Base-by-base conservation (phyloP, 1,140 invertebrate species). In the Drosophila auraria region DNA sequence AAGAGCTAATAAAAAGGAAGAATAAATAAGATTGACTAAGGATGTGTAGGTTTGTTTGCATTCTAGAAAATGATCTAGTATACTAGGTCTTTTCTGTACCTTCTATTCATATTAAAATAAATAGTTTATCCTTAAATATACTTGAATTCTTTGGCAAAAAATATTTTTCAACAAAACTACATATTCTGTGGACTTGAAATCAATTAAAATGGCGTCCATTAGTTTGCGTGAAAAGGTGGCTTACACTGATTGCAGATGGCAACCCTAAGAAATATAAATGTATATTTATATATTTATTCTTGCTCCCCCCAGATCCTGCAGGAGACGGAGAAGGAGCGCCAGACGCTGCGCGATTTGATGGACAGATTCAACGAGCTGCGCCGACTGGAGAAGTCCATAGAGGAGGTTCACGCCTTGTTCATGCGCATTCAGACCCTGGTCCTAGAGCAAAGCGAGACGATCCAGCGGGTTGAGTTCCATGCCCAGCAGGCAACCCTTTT, bases 371-470 rank as follows among this genome's bases (percentile, higher is more conserved):
- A 91, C 57, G 92, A 93, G 74, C 65, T 93, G 14, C 86, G 89
- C 20, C 93, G 92, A 25, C 49, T 93, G 36, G 92, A 93, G 25
- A 92, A 92, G 56, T 93, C 92, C 11, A 92, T 93, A 44, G 91
- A 92, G 42, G 92, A 93, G 80, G 92, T 93, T 0, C 92, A 93
- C 53, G 91, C 91, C 2, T 72, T 93, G 17, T 93, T 93, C 47
- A 74, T 93, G 75, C 80, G 91, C 38, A 92, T 93, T 44, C 92
- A 93, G 65, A 92, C 84, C 1, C 59, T 93, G n/a, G 92, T 93
- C 20, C 74, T 92, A 47, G 91, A 93, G 62, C 92, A 93, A 75
- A 93, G 87, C 65, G 91, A 93, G 57, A 80, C 79, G 42, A 92
- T 93, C 74, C 87, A 92, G 50, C 62, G 91, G 14, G 91, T 93